Evolutionary conservation across 2,797 vertebrate species (phyloP), one percentile per base, ranked within the genome.

Genomic region (Chelon auratus): DNA sequence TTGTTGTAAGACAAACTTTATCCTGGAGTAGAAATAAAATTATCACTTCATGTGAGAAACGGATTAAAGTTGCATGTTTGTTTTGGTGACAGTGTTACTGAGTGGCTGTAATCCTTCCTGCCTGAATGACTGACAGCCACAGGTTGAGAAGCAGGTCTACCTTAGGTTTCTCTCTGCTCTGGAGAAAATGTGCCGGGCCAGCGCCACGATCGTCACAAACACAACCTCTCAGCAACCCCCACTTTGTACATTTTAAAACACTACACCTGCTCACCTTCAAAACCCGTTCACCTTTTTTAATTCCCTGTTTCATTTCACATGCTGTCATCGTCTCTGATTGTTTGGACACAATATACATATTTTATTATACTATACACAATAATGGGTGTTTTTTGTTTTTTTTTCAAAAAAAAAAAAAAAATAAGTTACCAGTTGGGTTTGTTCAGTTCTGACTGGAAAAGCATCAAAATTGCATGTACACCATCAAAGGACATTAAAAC

Each of bases 41-140:
- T 33, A 33, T 33, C 30, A 33, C 30, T 50, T 40, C 3, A 7
- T 30, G 39, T 15, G n/a, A 57, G 72, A 61, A 48, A 42, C 17
- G 40, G n/a, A 13, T 18, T 3, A 22, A 72, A 51, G 74, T 53
- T 55, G 60, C 5, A 10, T 80, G 87, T 82, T 85, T 83, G 80
- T 77, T 72, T 87, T 65, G 80, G 77, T 81, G 81, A 69, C 75
- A 0, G 70, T 24, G 42, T 57, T 72, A 26, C 62, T 8, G 65
- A 53, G 81, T 59, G 20, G 61, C 79, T 80, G 74, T 63, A 56
- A 86, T 17, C 82, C 71, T 58, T 78, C 76, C 84, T 58, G 79
- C 68, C 50, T 0, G 22, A 11, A 14, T 91, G 90, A 91, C 60
- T 87, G 87, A 91, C 89, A 83, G 86, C 81, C 80, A 85, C 88